These are phyloP conservation scores for Anolis carolinensis DNA, from an alignment of 2,113 vertebrate species.

Conservation along the genomic window DNA sequence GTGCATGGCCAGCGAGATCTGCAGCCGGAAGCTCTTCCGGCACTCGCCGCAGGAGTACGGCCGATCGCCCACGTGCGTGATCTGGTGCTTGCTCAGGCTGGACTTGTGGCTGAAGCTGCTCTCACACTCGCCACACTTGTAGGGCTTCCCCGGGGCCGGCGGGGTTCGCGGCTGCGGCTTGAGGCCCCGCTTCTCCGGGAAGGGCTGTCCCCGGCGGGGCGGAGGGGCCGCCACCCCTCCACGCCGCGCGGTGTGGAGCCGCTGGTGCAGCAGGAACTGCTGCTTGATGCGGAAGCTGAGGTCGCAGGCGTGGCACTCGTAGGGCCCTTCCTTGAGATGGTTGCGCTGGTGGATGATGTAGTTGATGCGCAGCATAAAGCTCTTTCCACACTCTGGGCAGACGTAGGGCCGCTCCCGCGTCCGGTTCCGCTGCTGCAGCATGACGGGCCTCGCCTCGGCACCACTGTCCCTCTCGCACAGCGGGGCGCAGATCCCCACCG, in stretches of 20 bases:
- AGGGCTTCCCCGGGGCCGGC: constrained; percentile 71
- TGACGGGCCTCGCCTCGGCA: constrained; percentile 24
- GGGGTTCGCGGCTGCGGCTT: constrained; percentile 49
- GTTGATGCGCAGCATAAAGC: constrained; percentile 82
- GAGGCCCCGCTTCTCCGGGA: constrained; percentile 64
- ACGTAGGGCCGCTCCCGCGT: constrained; percentile 78
- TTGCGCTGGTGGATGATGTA: constrained; percentile 83
- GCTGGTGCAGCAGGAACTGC: constrained; percentile 81
- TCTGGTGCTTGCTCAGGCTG: constrained; percentile 82
- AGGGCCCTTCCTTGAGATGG: constrained; percentile 82
- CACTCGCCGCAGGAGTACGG: constrained; percentile 80
- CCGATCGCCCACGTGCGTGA: constrained; percentile 79
- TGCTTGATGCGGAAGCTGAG: constrained; percentile 82
- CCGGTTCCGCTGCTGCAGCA: constrained; percentile 75
- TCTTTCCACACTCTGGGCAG: constrained; percentile 80
- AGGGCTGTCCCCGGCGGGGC: constrained; percentile 69
- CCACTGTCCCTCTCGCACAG: constrained; percentile 61
- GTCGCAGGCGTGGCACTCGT: constrained; percentile 78
- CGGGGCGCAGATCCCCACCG: constrained; percentile 17
- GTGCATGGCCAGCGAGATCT: constrained; percentile 83
- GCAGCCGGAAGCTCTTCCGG: constrained; percentile 80
- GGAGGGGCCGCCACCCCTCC: constrained; percentile 56
- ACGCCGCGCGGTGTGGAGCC: constrained; percentile 74
- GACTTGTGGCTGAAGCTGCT: constrained; percentile 86
- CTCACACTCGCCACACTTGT: constrained; percentile 81